Base-by-base conservation (phyloP, 1,140 invertebrate genomes). In the Schlechtendalia chinensis region DNA sequence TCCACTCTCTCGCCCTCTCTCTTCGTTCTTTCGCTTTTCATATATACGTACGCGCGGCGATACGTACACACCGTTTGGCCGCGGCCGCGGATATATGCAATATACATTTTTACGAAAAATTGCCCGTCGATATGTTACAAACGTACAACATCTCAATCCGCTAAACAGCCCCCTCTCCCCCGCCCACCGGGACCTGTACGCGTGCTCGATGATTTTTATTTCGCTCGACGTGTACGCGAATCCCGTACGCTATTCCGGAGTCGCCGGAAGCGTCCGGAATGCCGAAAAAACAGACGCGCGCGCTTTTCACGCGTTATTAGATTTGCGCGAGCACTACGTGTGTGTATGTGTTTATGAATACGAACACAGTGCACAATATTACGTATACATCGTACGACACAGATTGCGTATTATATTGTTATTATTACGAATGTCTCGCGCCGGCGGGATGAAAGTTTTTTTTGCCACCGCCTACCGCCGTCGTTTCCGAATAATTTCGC, bases 271-370 rank as follows among this genome's bases (percentile, higher is more conserved):
- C 75, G 56, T 79, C 56, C 75, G 39, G 63, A 63, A 63, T 79
- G 58, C 75, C 39, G 58, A 61, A 47, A 45, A 50, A 32, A n/a
- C n/a, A 45, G 39, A 22, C 8, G 32, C 19, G 22, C 32, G 75
- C 58, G 22, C 45, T 79, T 63, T 79, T 79, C 56, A 79, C 56
- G 75, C 39, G 75, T 79, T 79, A 79, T 79, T 79, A 79, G 56
- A 79, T 79, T 79, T 63, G 24, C 58, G 39, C 39, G 56, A 50
- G 47, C 11, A 50, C 5, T 11, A 5, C 11, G 16, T 54, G 53
- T 54, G 12, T 14, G 14, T 59, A 24, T 14, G 11, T 24, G 12
- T 24, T 1, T 24, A 59, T 67, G 8, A 4, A 39, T 16, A 32
- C 11, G 22, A 39, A 54, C 24, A 54, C 32, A 45, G 22, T 65